Percentiles rank a stretch among this genome's conserved stretches.
phyloP scores from a whole-genome alignment of 2,797 vertebrate genomes.

The Danio kyathit region DNA sequence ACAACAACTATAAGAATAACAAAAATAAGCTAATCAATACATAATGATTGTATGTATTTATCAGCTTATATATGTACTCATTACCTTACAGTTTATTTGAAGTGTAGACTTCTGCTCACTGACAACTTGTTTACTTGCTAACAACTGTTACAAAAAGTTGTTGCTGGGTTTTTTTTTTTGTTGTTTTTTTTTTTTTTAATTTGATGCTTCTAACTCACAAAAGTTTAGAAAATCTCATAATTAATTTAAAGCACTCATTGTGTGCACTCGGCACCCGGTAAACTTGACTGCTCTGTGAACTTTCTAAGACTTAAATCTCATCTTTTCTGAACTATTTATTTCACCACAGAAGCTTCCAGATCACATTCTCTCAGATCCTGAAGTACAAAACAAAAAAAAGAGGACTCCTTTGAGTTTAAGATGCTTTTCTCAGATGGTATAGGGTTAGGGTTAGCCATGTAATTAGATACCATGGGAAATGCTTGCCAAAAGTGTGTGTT shows the following conservation, averaged over 20 bases:
- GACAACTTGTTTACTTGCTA: neutral
- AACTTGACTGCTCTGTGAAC: neutral
- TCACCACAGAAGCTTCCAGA: neutral
- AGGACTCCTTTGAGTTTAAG: neutral
- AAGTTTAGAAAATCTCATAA: neutral
- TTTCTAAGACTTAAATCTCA: neutral
- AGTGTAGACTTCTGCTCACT: neutral
- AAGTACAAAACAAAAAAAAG: neutral
- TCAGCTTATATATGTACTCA: no score
- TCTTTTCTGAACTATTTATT: neutral
- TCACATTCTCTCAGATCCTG: neutral
- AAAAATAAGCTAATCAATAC: no score
- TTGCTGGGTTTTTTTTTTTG: no score
- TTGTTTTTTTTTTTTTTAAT: no score
- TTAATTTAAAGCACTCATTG: neutral
- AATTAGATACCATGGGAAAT: constrained; percentile 38
- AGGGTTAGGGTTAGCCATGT: constrained; percentile 11
- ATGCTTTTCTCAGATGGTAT: neutral
- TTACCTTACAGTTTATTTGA: neutral
- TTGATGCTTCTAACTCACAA: no score
- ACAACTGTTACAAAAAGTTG: neutral
- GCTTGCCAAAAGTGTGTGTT: constrained; percentile 18
- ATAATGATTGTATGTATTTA: no score
- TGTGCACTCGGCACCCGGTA: neutral
- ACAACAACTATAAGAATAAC: no score